Conservation (phyloP, 2,888 invertebrate genomes). For the Drosophila dives region DNA sequence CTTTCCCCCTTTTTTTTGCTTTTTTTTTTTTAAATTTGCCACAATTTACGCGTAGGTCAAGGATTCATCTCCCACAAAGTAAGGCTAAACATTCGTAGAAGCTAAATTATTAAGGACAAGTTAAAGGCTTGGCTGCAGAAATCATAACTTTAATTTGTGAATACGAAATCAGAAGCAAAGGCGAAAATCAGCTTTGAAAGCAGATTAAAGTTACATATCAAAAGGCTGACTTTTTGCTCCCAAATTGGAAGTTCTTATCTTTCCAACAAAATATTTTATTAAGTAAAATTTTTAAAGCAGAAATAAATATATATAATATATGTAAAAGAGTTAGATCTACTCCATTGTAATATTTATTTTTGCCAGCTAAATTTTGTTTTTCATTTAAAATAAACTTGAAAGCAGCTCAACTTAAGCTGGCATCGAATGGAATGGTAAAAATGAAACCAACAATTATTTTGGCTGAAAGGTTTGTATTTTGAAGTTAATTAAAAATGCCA, state of each 20-base stretch:
- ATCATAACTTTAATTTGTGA: background rate
- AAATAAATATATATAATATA: background rate
- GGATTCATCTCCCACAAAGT: background rate
- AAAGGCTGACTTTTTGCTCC: background rate
- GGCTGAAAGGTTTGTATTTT: constrained; percentile 35
- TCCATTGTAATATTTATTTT: too few species aligned
- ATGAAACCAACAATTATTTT: constrained; percentile 7
- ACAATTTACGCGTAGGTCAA: background rate
- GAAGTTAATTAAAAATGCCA: constrained; percentile 72
- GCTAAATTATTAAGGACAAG: background rate
- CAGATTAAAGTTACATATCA: background rate
- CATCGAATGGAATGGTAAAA: constrained; percentile 23
- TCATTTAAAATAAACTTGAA: background rate
- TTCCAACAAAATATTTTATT: background rate
- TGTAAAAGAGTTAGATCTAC: background rate
- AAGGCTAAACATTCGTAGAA: background rate
- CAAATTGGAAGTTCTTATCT: background rate
- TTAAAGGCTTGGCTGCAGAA: background rate
- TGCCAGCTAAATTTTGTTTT: background rate
- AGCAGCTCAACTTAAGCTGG: background rate
- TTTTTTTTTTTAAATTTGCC: background rate
- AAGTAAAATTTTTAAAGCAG: background rate
- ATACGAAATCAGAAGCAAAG: background rate
- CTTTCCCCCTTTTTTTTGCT: constrained; percentile 14
- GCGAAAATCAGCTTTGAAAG: background rate